phyloP scores from a whole-genome alignment of 2,888 invertebrate genomes.

The Orchesellides sinensis region DNA sequence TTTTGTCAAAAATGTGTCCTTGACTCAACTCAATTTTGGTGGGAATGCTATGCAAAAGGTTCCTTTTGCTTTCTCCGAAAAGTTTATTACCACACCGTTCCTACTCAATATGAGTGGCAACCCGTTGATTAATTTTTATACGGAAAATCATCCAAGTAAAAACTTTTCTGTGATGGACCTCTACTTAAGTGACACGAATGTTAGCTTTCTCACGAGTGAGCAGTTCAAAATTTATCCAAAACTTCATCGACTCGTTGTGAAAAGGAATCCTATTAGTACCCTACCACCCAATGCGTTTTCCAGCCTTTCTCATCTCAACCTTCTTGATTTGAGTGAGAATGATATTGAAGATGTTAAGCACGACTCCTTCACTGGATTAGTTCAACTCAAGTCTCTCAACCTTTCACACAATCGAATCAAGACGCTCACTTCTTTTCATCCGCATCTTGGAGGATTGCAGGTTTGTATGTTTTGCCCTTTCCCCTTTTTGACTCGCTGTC shows the following conservation, averaged over 20 bases:
- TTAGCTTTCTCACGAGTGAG: constrained; percentile 88
- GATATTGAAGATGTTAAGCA: constrained; percentile 89
- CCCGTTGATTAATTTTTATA: constrained; percentile 86
- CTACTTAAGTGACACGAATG: constrained; percentile 87
- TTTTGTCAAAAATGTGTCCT: constrained; percentile 85
- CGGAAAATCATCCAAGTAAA: constrained; percentile 82
- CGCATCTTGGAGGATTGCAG: constrained; percentile 87
- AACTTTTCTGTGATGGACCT: constrained; percentile 90
- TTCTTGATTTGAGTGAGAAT: constrained; percentile 89
- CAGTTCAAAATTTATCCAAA: constrained; percentile 91
- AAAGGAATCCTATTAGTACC: constrained; percentile 86
- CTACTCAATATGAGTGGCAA: constrained; percentile 91
- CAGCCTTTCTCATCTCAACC: constrained; percentile 85
- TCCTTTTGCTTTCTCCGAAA: constrained; percentile 86
- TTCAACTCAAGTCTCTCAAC: constrained; percentile 85
- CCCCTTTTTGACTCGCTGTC: too few relatives aligned
- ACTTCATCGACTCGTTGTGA: constrained; percentile 83
- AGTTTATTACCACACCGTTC: constrained; percentile 83
- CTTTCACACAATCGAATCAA: constrained; percentile 89
- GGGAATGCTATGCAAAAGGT: constrained; percentile 88
- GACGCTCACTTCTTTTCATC: constrained; percentile 88
- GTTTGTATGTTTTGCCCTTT: too few relatives aligned
- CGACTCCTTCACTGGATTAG: constrained; percentile 89
- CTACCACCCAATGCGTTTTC: constrained; percentile 92
- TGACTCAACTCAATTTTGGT: constrained; percentile 84